Evolutionary conservation across 2,797 vertebrate species (phyloP), one percentile per base, ranked within the genome.

Genomic region (Acanthis flammea): DNA sequence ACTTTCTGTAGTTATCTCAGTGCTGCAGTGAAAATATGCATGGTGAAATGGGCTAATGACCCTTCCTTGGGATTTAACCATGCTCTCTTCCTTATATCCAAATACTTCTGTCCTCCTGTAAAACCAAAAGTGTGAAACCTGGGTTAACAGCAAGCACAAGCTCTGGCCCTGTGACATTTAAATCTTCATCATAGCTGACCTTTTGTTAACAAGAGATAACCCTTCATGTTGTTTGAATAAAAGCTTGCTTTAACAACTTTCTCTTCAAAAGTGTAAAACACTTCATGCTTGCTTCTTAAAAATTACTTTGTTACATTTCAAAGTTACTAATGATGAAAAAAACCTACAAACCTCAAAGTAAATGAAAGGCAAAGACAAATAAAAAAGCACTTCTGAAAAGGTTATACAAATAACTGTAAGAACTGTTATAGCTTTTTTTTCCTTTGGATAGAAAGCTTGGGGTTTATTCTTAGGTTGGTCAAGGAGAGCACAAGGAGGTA

Each of bases 181-280:
- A 83, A 37, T 88, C 94, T 94, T 86, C 79, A 95, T 91, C 39
- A 45, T 28, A 92, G 54, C 27, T 95, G 94, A 95, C 90, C 91
- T 96, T 96, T 88, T 77, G 62, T 72, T 94, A 94, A 88, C 44
- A 90, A 81, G 68, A 68, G 16, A 7, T 47, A 72, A 39, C 12
- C 53, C 31, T 83, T 78, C 2, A 1, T 51, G 42, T 33, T 67
- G 19, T 66, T 90, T 10, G 2, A 92, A 65, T 80, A 75, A 62
- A 94, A 90, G 82, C 75, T 81, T 91, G 35, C 12, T 88, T 75
- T 51, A 94, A 91, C 50, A 90, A 86, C 75, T 58, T 72, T n/a
- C 12, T 80, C 58, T 83, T 90, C 87, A 86, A 91, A 94, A 75
- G 61, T 55, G 39, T 82, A 68, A 77, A 96, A 51, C 47, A 30